These are phyloP conservation scores for Paralichthys olivaceus DNA, from an alignment of 2,113 vertebrate genomes.

Conservation along the genomic window DNA sequence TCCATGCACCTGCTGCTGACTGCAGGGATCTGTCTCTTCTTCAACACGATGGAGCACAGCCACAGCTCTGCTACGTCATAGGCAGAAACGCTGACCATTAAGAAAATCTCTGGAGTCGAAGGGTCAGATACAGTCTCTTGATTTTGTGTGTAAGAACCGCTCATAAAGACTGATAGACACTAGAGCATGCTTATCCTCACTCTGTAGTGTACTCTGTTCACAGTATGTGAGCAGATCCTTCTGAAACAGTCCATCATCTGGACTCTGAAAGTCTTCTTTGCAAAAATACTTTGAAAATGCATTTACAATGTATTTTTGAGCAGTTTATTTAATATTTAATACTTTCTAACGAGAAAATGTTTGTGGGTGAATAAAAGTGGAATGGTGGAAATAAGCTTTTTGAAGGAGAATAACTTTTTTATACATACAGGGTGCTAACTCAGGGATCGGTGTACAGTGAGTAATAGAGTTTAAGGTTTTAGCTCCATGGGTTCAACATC, in stretches of 20 bases:
- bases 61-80: constrained; percentile 51
- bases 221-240: constrained; percentile 15
- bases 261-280: background rate
- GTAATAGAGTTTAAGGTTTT: background rate
- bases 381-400: constrained; percentile 10
- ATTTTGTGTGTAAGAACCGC: background rate
- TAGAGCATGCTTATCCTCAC: background rate
- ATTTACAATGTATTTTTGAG: constrained; percentile 10
- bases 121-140: background rate
- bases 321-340: constrained; percentile 34
- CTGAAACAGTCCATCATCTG: background rate
- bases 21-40: constrained; percentile 86
- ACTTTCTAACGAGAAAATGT: constrained; percentile 4
- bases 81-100: background rate
- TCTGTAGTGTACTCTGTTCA: background rate
- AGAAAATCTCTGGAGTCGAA: background rate
- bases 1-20: constrained; percentile 90
- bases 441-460: constrained; percentile 33
- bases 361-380: constrained; percentile 30
- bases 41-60: constrained; percentile 89
- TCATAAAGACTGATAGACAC: constrained; percentile 5
- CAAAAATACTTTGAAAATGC: background rate
- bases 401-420: constrained; percentile 3
- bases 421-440: constrained; percentile 23
- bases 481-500: constrained; percentile 1